These are phyloP conservation scores for Talpa occidentalis DNA, from an alignment of 2,113 vertebrate genomes.

Conservation along the genomic window DNA sequence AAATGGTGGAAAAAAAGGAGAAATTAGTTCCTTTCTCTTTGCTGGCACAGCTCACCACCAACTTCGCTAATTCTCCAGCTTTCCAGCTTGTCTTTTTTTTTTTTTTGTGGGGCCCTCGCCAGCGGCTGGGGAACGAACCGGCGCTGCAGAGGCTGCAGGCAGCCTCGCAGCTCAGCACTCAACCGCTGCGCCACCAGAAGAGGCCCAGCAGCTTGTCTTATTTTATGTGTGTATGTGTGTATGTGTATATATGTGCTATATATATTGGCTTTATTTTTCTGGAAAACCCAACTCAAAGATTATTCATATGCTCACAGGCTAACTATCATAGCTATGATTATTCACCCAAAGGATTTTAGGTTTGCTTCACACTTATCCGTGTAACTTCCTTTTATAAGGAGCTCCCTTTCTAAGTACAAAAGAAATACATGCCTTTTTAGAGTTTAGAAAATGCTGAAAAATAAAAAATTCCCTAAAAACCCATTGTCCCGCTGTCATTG, in stretches of 20 bases:
- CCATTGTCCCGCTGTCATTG: neutral
- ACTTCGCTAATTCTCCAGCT: neutral
- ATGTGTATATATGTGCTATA: no score
- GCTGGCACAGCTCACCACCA: neutral
- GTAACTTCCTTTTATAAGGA: neutral
- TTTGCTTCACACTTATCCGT: neutral
- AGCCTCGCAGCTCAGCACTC: no score
- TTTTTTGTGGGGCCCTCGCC: no score
- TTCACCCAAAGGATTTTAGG: neutral
- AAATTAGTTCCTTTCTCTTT: neutral
- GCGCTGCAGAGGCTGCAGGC: no score
- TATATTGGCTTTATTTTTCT: neutral
- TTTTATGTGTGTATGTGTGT: no score
- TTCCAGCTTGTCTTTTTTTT: no score
- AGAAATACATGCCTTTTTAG: neutral
- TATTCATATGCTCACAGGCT: neutral
- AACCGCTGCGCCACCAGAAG: no score
- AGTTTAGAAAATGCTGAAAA: neutral
- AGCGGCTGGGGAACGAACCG: no score
- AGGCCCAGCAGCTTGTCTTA: no score
- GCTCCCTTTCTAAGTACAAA: neutral
- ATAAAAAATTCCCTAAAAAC: slow-evolving; percentile 35
- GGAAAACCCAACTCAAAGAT: neutral
- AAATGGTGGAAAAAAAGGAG: neutral
- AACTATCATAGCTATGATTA: neutral